Base-by-base conservation (phyloP, 2,113 vertebrate species). In the Toxostoma redivivum region DNA sequence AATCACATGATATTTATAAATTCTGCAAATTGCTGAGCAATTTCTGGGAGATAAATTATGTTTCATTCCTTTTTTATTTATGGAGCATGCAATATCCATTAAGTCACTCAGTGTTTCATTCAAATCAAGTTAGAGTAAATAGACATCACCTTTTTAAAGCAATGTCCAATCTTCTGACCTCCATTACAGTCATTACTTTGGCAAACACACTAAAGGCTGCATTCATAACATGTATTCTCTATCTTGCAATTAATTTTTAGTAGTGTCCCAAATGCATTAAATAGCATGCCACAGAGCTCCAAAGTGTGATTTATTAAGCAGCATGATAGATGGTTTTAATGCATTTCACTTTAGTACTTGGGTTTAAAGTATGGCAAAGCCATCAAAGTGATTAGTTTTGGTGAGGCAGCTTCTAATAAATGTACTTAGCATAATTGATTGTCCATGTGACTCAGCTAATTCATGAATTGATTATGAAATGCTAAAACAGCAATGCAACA, bases 111-210 rank as follows among this genome's bases (percentile, higher is more conserved):
- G 19, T 21, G 4, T 67, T 90, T 86, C 37, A 30, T 88, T 90
- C 50, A 74, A 80, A 93, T 93, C 95, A 90, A 85, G 33, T 61
- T 85, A 92, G 61, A 57, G 28, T 82, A 95, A 96, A 81, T 10
- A 92, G 44, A 61, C 15, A 76, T 20, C 17, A 70, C 53, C 20
- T 77, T 94, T 84, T 91, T 65, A 64, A 96, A 89, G 54, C 33
- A n/a, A 15, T 23, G 30, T 30, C 76, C 15, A 56, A 48, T 38
- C 37, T 94, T 77, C 47, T 81, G 44, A 61, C n/a, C 81, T 94
- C 77, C 82, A 95, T 96, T 96, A 94, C 6, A 61, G 23, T 91
- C 91, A 96, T 94, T 95, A 73, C 58, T 89, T 94, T 96, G 85
- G 87, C 80, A 96, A 88, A 73, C 31, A 45, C 24, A 33, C 64